Base-by-base conservation (phyloP, 2,888 invertebrate species). In the Epinotia brunnichana region DNA sequence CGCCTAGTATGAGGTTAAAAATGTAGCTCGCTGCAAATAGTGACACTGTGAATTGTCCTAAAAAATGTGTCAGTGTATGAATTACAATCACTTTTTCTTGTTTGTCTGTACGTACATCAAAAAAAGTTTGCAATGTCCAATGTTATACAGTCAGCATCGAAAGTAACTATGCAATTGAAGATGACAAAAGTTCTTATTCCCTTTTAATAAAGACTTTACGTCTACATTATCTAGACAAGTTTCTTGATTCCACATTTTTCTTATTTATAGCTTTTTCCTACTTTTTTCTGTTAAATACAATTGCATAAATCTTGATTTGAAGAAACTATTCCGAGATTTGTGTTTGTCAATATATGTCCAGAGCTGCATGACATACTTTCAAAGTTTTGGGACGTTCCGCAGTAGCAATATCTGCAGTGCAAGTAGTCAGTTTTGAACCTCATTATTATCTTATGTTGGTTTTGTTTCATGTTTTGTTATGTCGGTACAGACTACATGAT, bases 381-480 rank as follows among this genome's bases (percentile, higher is more conserved):
- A 48, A 15, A n/a, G 15, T 48, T 44, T 48, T 48, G 48, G 48
- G 48, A 48, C 48, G n/a, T n/a, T n/a, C 13, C n/a, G 4, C 48
- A 48, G 48, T 48, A n/a, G 48, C 48, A 48, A 48, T 7, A 48
- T 15, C 48, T 48, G n/a, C 13, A n/a, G 48, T 7, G 7, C 7
- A n/a, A 48, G 13, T 48, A 7, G 48, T n/a, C n/a, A 48, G n/a
- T 15, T 48, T 48, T 48, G 4, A 5, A 48, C 48, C 48, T 48
- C 48, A 94, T 90, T 94, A 94, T 94, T 94, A 91, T 95, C 94
- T 95, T 95, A 87, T 89, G 87, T 92, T 94, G 94, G 94, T 95
- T 95, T 95, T 94, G 94, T 95, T 95, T 94, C 95, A 95, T 95
- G 95, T 95, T 95, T 95, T 95, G 95, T 96, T 95, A 90, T 93